Evolutionary conservation across 2,797 vertebrate genomes (phyloP).

Genomic region (Pantherophis alleghaniensis): DNA sequence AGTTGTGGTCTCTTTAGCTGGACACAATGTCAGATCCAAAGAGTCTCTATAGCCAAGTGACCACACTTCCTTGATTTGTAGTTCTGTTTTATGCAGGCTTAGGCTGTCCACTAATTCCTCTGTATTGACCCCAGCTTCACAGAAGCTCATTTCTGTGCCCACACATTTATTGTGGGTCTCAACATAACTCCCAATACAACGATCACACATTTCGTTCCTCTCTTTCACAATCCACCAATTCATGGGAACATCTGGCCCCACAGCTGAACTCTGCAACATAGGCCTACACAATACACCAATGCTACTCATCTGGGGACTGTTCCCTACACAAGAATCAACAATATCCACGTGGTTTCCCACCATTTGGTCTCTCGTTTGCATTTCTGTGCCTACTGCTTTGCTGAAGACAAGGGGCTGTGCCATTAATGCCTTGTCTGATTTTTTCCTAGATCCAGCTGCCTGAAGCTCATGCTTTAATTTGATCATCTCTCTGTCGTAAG

Average conservation of each 20-base stretch:
- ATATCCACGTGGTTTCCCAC: constrained; percentile 79
- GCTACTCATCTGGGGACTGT: constrained; percentile 65
- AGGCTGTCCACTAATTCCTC: constrained; percentile 66
- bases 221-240: constrained; percentile 83
- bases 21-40: constrained; percentile 74
- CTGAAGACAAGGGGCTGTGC: constrained; percentile 81
- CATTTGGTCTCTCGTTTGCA: constrained; percentile 80
- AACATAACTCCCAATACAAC: constrained; percentile 67
- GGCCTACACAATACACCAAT: constrained; percentile 80
- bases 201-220: constrained; percentile 73
- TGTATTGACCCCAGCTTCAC: constrained; percentile 82
- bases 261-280: constrained; percentile 44
- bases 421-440: constrained; percentile 83
- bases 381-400: constrained; percentile 79
- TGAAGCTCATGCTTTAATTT: constrained; percentile 94
- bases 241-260: constrained; percentile 84
- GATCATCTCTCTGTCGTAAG: constrained; percentile 93
- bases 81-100: constrained; percentile 49
- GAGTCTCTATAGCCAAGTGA: constrained; percentile 89
- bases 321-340: constrained; percentile 66
- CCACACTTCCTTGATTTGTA: constrained; percentile 62
- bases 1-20: constrained; percentile 70
- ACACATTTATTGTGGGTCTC: constrained; percentile 73
- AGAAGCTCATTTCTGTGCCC: constrained; percentile 69
- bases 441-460: constrained; percentile 87